A percentile compares a stretch with the other conserved stretches of the same genome.
Evolutionary conservation across 2,113 vertebrate genomes (phyloP).

Genomic region (Ptyas mucosa): DNA sequence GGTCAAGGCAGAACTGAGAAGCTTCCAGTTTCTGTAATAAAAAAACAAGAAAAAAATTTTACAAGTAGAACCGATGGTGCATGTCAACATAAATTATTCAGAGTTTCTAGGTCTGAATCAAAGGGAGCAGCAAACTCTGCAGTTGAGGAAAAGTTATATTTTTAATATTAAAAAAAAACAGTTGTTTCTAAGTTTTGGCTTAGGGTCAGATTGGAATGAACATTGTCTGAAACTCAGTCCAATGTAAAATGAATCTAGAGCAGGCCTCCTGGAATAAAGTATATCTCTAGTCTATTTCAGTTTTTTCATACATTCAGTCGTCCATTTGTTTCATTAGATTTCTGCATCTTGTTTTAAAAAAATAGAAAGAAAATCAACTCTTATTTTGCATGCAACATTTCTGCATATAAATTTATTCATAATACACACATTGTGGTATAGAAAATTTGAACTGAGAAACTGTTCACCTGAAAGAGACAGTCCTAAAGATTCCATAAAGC

Average conservation of each 20-base stretch:
- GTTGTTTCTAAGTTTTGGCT: background rate
- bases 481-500: background rate
- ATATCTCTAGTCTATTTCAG: background rate
- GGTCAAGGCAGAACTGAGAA: constrained; percentile 2
- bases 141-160: background rate
- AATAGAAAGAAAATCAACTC: background rate
- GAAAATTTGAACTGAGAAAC: background rate
- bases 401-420: background rate
- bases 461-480: background rate
- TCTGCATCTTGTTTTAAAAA: background rate
- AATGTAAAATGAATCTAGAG: background rate
- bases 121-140: background rate
- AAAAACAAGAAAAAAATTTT: background rate
- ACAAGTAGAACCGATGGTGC: background rate
- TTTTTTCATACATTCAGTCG: background rate
- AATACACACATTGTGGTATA: background rate
- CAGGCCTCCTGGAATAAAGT: background rate
- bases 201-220: background rate
- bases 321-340: background rate
- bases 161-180: background rate
- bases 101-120: background rate
- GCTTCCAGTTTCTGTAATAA: background rate
- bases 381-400: background rate
- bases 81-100: background rate
- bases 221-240: background rate